Conservation (phyloP, 2,113 vertebrate genomes). For the Suricata suricatta region DNA sequence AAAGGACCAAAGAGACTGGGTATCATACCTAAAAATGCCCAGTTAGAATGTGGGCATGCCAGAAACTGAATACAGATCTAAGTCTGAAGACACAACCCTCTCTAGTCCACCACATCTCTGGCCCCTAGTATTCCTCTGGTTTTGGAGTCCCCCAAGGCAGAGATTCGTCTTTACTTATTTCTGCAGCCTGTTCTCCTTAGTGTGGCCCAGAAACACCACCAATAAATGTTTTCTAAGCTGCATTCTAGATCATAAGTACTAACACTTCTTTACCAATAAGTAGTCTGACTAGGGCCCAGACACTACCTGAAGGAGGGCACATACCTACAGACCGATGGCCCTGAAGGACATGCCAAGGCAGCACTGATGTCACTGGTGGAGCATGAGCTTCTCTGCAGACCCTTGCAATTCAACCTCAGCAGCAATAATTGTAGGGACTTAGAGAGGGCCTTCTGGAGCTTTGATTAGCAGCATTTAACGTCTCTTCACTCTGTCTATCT, state of each 20-base stretch:
- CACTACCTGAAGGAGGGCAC: fast-evolving
- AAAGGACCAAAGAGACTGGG: neutral
- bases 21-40: neutral
- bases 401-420: neutral
- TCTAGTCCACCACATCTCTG: neutral
- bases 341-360: fast-evolving
- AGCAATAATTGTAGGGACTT: neutral
- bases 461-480: neutral
- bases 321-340: neutral
- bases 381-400: neutral
- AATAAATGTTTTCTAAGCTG: neutral
- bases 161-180: neutral
- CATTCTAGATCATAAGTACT: neutral
- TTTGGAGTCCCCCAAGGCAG: neutral
- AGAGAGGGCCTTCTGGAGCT: neutral
- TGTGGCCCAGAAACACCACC: neutral
- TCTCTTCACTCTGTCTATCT: neutral
- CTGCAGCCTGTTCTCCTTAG: neutral
- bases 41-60: neutral
- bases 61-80: neutral
- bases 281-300: neutral
- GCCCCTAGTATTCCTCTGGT: neutral
- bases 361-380: neutral
- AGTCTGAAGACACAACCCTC: neutral
- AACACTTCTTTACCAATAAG: neutral